phyloP scores from a whole-genome alignment of 2,797 vertebrate species.

The Toxotes lorentzi region DNA sequence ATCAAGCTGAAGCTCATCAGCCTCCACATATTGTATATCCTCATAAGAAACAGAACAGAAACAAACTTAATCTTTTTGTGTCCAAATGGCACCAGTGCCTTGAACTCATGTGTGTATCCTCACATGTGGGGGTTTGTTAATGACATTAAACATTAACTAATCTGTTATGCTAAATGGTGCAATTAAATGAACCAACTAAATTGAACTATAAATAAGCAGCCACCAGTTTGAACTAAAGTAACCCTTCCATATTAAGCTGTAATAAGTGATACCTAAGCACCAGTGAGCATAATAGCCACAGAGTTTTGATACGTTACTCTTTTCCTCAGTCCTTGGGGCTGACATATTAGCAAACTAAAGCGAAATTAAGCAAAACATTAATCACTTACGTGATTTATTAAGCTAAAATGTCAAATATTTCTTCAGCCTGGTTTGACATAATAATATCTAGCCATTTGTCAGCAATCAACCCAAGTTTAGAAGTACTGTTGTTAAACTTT shows the following conservation, averaged over 20 bases:
- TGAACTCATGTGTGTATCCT: not conserved
- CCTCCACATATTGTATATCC: not conserved
- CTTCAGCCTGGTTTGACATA: not conserved
- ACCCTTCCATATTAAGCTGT: too few species aligned
- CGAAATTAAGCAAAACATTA: not conserved
- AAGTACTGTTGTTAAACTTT: not conserved
- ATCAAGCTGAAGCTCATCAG: not conserved
- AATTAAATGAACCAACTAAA: not conserved
- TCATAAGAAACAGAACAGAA: not conserved
- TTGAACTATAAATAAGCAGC: not conserved
- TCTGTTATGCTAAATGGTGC: not conserved
- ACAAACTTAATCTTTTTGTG: not conserved
- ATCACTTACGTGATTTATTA: too few species aligned
- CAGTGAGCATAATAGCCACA: not conserved
- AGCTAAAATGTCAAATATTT: not conserved
- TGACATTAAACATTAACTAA: not conserved
- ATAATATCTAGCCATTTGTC: not conserved
- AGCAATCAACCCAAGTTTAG: not conserved
- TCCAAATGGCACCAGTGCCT: not conserved
- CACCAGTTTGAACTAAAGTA: not conserved
- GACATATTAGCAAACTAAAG: not conserved
- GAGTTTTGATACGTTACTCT: not conserved
- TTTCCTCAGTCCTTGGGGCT: not conserved
- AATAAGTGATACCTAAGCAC: not conserved
- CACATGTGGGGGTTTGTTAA: not conserved